Percentiles rank a stretch among this genome's conserved stretches.
phyloP scores from a whole-genome alignment of 2,888 invertebrate genomes.

The Galerucella pusilla region DNA sequence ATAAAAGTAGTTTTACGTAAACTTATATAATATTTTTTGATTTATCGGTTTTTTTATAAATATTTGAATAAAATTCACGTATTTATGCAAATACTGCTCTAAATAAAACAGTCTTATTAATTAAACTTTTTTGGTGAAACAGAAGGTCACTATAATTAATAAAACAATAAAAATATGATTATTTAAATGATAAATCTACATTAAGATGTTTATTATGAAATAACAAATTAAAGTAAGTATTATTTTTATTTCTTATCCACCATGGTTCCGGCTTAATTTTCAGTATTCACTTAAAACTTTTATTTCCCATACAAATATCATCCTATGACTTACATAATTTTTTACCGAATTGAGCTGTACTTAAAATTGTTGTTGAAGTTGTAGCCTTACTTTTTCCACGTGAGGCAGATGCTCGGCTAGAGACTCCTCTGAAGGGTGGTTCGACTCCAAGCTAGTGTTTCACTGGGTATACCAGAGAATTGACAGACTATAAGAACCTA shows the following conservation, averaged over 20 bases:
- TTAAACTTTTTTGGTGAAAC: neutral
- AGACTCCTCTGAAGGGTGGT: too few relatives aligned
- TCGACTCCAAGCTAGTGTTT: too few relatives aligned
- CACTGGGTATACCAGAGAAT: too few relatives aligned
- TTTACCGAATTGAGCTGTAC: too few relatives aligned
- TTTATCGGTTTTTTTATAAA: neutral
- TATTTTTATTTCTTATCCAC: neutral
- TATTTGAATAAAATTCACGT: neutral
- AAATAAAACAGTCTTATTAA: neutral
- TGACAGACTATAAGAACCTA: too few relatives aligned
- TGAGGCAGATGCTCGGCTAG: too few relatives aligned
- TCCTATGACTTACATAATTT: too few relatives aligned
- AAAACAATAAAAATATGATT: neutral
- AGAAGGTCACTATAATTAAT: neutral
- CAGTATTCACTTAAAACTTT: too few relatives aligned
- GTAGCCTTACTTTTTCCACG: too few relatives aligned
- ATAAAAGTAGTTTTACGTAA: neutral
- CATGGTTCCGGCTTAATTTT: neutral
- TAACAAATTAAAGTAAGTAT: neutral
- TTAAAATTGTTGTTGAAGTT: neutral
- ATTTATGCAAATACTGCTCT: conserved; percentile 1
- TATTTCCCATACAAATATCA: too few relatives aligned
- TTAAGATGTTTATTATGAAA: neutral
- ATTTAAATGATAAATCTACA: neutral
- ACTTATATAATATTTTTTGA: neutral